Evolutionary conservation across 2,888 invertebrate species (phyloP).

Genomic region (Pandemis heparana): DNA sequence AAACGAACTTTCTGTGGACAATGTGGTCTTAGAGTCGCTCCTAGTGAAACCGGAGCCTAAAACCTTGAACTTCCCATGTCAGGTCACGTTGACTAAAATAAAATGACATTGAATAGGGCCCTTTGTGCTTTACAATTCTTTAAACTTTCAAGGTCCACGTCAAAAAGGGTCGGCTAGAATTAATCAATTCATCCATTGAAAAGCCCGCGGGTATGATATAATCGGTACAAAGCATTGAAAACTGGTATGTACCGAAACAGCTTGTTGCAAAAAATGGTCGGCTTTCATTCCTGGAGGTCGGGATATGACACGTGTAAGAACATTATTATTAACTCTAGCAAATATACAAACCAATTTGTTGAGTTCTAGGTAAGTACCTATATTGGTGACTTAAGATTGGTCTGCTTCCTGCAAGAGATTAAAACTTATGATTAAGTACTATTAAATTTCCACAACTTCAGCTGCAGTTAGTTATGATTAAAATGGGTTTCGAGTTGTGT

Average conservation of each 20-base stretch:
- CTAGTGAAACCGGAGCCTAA: conserved; percentile 63
- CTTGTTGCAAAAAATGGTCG: conserved; percentile 22
- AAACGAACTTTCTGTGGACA: background rate
- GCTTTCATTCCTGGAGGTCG: background rate
- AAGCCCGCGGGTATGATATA: conserved; percentile 60
- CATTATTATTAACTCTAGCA: background rate
- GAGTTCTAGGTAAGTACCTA: too few relatives aligned
- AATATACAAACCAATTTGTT: background rate
- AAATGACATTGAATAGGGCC: conserved; percentile 70
- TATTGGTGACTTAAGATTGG: too few relatives aligned
- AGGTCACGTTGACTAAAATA: conserved; percentile 69
- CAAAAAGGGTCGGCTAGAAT: conserved; percentile 67
- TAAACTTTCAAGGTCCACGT: conserved; percentile 70
- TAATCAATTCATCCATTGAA: conserved; percentile 53
- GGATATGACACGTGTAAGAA: conserved; percentile 2
- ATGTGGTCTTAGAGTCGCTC: conserved; percentile 6
- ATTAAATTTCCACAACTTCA: too few relatives aligned
- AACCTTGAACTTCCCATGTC: conserved; percentile 76
- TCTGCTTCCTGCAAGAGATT: too few relatives aligned
- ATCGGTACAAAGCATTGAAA: conserved; percentile 49
- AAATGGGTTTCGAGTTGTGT: too few relatives aligned
- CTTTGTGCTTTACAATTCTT: conserved; percentile 72
- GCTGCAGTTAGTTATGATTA: too few relatives aligned
- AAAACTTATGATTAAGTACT: too few relatives aligned
- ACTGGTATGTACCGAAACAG: conserved; percentile 24